Evolutionary conservation across 2,113 vertebrate genomes (phyloP).

Genomic region (Porphyrio hochstetteri): DNA sequence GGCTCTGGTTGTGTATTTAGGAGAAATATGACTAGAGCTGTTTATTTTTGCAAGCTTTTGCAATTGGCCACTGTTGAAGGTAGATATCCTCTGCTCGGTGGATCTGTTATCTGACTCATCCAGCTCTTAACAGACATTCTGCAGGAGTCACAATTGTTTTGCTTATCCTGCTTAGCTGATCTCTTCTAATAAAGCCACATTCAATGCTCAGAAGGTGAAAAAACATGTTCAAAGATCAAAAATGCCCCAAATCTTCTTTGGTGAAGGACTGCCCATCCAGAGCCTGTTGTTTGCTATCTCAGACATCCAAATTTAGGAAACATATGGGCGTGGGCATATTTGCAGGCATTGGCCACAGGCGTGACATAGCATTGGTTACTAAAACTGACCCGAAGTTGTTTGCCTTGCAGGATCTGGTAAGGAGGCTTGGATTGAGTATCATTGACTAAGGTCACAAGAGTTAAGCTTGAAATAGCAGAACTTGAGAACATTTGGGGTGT

Average conservation of each 20-base stretch:
- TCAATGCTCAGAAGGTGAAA: background rate
- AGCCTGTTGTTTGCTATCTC: background rate
- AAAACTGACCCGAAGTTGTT: constrained; percentile 48
- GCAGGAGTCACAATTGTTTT: background rate
- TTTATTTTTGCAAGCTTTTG: constrained; percentile 24
- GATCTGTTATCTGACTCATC: constrained; percentile 37
- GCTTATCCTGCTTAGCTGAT: background rate
- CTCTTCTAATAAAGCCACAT: background rate
- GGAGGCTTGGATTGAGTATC: constrained; percentile 48
- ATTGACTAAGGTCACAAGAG: constrained; percentile 46
- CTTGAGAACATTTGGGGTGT: constrained; percentile 46
- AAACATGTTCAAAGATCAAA: background rate
- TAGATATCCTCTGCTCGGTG: background rate
- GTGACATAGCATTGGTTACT: constrained; percentile 58
- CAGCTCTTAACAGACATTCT: background rate
- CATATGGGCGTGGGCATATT: constrained; percentile 35
- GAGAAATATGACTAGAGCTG: constrained; percentile 17
- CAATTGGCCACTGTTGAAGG: background rate
- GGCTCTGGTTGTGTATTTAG: constrained; percentile 48
- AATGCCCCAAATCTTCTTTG: background rate
- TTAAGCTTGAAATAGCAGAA: constrained; percentile 66
- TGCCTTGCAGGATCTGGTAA: constrained; percentile 39
- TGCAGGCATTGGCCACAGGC: constrained; percentile 44
- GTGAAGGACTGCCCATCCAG: background rate
- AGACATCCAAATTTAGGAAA: constrained; percentile 44